Base-by-base conservation (phyloP, 2,797 vertebrate species). In the Jordanella pulchra region DNA sequence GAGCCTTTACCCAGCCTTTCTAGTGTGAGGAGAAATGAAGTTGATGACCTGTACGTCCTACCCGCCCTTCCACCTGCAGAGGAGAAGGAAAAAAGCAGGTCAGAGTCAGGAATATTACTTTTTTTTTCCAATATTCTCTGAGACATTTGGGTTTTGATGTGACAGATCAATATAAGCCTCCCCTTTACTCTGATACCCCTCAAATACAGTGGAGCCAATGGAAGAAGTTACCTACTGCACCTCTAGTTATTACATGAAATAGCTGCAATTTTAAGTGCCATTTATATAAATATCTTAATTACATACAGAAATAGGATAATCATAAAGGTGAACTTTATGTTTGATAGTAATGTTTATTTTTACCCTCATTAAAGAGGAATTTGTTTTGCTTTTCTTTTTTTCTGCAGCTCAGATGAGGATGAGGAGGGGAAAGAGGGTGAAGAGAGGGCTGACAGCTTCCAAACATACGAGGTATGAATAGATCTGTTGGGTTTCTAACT, bases 11-110 rank as follows among this genome's bases (percentile, higher is more conserved):
- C 97, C 45, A 98, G 96, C 87, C 93, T 98, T 76, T 95, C 97
- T 12, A 93, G 91, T 5, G 94, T 96, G 80, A 93, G 77, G 70
- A 94, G 95, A 89, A 93, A 94, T 88, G 96, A 94, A 80, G 87
- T 94, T 63, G 96, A 98, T 45, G 96, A 99, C 84, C 93, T 99
- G 27, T 99, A 96, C 56, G 89, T 90, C 68, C 91, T 99, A 3
- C 97, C 97, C 13, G 89, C 96, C 39, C 94, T 99, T 80, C 92
- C 94, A n/a, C 84, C 86, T 6, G 74, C 83, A 71, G 92, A 95
- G 79, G 89, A 96, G 23, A 92, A 93, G 78, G 94, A 96, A 39
- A 93, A 91, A 81, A 94, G 95, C 73, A 98, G 96, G 96, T 97
- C 84, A 87, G 89, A 69, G 6, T 18, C n/a, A 2, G 4, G 32